Percentiles rank a stretch among this genome's conserved stretches.
Conservation (phyloP, 2,113 vertebrate species). For the cat (Felis catus) region F.catus_Fca126_mat1.0 CM031426.1:50543001-50543500, state of each 20-base stretch:
- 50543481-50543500: background rate
- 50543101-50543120: background rate
- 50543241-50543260: background rate
- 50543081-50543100: background rate
- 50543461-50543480: background rate
- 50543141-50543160: background rate
- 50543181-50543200: background rate
- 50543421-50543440: too few species aligned
- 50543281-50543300: background rate
- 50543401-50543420: rapidly evolving
- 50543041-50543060: background rate
- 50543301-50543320: background rate
- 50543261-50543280: background rate
- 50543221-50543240: background rate
- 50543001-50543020: background rate
- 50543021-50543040: background rate
- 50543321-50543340: background rate
- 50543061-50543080: too few species aligned
- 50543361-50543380: background rate
- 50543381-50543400: background rate
- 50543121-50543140: background rate
- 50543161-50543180: background rate
- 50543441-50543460: rapidly evolving
- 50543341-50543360: background rate
- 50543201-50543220: background rate